Base-by-base conservation (phyloP, 1,140 invertebrate genomes). In the Hyposmocoma kahamanoa region DNA sequence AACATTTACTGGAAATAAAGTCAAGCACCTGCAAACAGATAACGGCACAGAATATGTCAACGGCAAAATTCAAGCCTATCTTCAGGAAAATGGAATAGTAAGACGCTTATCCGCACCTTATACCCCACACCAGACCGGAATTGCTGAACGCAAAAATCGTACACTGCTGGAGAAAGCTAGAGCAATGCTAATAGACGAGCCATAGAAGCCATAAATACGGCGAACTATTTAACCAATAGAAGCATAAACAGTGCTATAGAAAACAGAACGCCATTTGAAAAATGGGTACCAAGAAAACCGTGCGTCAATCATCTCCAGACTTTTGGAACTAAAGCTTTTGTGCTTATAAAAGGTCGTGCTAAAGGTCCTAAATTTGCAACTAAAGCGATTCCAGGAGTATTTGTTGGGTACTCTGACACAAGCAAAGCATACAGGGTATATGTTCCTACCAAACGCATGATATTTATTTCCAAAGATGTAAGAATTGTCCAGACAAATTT, bases 81-180 rank as follows among this genome's bases (percentile, higher is more conserved):
- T 42, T 15, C 21, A 34, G 15, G 1, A 22, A 17, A 1, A 43
- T 36, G 50, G 50, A 5, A 53, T 53, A 2, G 9, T 20, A 36
- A 18, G 42, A 45, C 11, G 51, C 46, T 10, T 59, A 42, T 55
- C 64, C 4, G 47, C 64, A 17, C 64, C 58, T 0, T 82, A 86
- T 34, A 80, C 66, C 1, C 76, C 77, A 2, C 57, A 87, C 50
- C 79, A 84, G 56, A 87, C 86, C 47, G 82, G 80, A 1, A 54
- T 62, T 13, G 62, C 72, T 13, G 86, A 89, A 48, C 50, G 82
- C 26, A 67, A 69, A 26, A 85, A 87, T 50, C 34, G 83, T 3
- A 85, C 80, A 0, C 58, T 87, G 1, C n/a, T n/a, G n/a, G 79
- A 88, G 22, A 61, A 46, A 46, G 82, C 79, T 0, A 44, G 77